Base-by-base conservation (phyloP, 2,113 vertebrate genomes). In the Aphyosemion australe region DNA sequence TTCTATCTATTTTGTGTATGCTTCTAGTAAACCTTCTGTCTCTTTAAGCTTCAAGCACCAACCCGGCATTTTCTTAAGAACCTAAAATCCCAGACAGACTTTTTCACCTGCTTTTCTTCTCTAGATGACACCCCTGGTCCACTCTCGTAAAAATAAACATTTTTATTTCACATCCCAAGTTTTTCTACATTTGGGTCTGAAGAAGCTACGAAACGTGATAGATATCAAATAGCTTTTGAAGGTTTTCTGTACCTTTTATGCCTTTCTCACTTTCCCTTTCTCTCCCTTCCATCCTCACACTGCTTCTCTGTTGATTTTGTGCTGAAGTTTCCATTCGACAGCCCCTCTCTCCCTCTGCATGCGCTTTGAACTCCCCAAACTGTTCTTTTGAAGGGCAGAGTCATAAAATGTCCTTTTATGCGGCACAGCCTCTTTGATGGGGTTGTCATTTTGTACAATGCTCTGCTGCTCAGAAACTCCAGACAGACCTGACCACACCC, bases 351-450 rank as follows among this genome's bases (percentile, higher is more conserved):
- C 75, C 62, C 68, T 80, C 53, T 91, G 83, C 75, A 84, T 83
- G 84, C 83, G 92, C 93, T 95, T 94, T 95, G 94, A 95, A 94
- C 94, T 94, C 83, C 74, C 62, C 76, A 81, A 90, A 88, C 89
- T 83, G 87, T 89, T 87, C 93, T 94, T 90, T 94, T 95, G 93
- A 95, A 94, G 91, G 79, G 67, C 69, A 89, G 90, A 90, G 92
- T 92, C 92, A 93, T 94, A 94, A 94, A 95, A 92, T 76, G 75
- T 78, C 65, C 85, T 84, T 91, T 90, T 90, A 92, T 92, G 83
- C 85, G 65, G 82, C 76, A 73, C 42, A 68, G 68, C 74, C 79
- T 74, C 93, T 94, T 94, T 94, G 93, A 94, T 93, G 93, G 80
- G 89, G 88, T 87, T 90, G 90, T 92, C 86, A 91, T 90, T 61